phyloP scores from a whole-genome alignment of 1,140 invertebrate species.

The Coenobita brevimanus region DNA sequence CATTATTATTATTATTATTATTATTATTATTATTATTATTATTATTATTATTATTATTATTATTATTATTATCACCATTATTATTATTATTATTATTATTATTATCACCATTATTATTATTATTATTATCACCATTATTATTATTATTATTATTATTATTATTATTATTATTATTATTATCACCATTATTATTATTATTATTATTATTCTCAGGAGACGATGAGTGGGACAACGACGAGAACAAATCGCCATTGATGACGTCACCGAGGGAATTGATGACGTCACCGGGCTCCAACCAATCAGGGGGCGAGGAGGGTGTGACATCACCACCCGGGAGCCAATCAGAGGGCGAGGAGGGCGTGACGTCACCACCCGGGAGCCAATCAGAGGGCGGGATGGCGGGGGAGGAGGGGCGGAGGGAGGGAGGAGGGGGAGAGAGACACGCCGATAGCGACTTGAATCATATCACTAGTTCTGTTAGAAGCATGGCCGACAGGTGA shows the following conservation, averaged over 20 bases:
- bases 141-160: neutral
- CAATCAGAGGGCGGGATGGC: constrained; percentile 34
- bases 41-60: too few species aligned
- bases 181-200: neutral
- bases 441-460: constrained; percentile 7
- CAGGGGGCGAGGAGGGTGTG: constrained; percentile 29
- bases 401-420: neutral
- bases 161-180: neutral
- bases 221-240: constrained; percentile 17
- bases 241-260: constrained; percentile 29
- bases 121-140: neutral
- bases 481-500: too few species aligned
- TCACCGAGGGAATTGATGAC: constrained; percentile 45
- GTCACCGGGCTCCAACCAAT: constrained; percentile 53
- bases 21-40: neutral
- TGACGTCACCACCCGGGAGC: neutral
- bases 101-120: neutral
- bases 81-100: neutral
- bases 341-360: constrained; percentile 38
- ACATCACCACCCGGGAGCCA: constrained; percentile 52
- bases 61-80: neutral
- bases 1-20: neutral
- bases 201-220: constrained; percentile 34
- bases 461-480: neutral
- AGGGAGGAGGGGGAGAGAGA: constrained; percentile 1